Evolutionary conservation across 2,797 vertebrate species (phyloP), one percentile per base, ranked within the genome.

Genomic region (Sebastes hopkinsi): DNA sequence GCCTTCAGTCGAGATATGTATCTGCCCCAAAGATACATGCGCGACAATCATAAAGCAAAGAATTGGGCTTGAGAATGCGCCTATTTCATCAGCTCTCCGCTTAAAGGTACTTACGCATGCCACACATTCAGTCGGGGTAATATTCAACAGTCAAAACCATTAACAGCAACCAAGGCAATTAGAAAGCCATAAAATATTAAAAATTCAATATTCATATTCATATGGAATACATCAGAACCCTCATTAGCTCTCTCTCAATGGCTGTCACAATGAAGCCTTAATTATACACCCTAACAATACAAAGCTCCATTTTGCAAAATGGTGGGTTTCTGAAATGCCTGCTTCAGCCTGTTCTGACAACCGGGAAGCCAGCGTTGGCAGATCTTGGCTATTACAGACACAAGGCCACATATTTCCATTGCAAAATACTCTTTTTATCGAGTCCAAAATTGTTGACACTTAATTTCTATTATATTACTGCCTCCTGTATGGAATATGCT

Each of bases 141-240:
- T 92, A 91, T 92, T 92, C 90, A 86, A 88, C 82, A 89, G 73
- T 84, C 83, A 84, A 82, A 86, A 75, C 85, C 88, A 93, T 93
- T 93, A 91, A 81, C 80, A 75, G 92, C 84, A 90, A 92, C 86
- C 88, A 90, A 89, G 79, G 88, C 92, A 94, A 95, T 95, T 95
- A 95, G 91, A 92, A 92, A 92, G 82, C 87, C 90, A 93, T 94
- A 74, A 93, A 95, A 94, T 93, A 95, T 95, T 94, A 88, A 95
- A 92, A 94, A 92, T 92, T 77, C 91, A 92, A 94, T 92, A 94
- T 94, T 94, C 92, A 92, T 89, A 91, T 92, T 92, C 91, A 80
- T 90, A 91, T 90, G 88, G 91, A 94, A 91, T 89, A 90, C 92
- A 94, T 94, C 90, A 92, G 90, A 92, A 88, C 80, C 87, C 94